Base-by-base conservation (phyloP, 2,888 invertebrate genomes). In the Tethea ocularis region DNA sequence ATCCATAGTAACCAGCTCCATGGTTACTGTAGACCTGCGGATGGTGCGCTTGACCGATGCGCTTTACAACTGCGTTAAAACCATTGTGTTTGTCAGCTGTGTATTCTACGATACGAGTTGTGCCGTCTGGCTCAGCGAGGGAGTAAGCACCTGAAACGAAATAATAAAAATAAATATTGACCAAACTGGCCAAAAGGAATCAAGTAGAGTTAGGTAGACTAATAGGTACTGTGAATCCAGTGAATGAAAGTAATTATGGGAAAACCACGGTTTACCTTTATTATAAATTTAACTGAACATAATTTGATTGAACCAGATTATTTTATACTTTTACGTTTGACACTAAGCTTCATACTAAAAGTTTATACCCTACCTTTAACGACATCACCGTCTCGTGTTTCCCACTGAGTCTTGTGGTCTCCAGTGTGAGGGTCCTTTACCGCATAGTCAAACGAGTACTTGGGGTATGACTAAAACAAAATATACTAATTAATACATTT, bases 361-460 rank as follows among this genome's bases (percentile, higher is more conserved):
- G 24, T 24, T 24, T 24, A 3, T 24, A 17, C n/a, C 36, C 1
- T 54, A 93, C 93, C 93, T 87, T 90, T 94, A 1, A 95, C 95
- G 57, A 94, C 94, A 75, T 94, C 95, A 20, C 95, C 95, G 64
- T 95, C 94, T 38, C 95, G 86, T 38, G 90, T 89, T 77, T 95
- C 95, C 88, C 94, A 94, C 69, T 95, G 94, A 2, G 90, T 88
- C 75, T 95, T 95, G 72, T 93, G 91, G 72, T 95, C 95, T 24
- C 95, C 95, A 17, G 95, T 95, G 67, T 94, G 93, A 2, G 94
- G 94, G 74, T 95, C 95, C 8, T 93, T 93, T n/a, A 95, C 95
- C 41, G 94, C 88, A 71, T 95, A 95, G 77, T 94, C 94, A 72
- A 94, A 94, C 52, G 93, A 87, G 71, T 95, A 95, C 80, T 94